Percentiles rank a stretch among this genome's conserved stretches.
Conservation (phyloP, 30 jellyfish, hydroid and myxozoan genomes). For the Mastigias papua region DNA sequence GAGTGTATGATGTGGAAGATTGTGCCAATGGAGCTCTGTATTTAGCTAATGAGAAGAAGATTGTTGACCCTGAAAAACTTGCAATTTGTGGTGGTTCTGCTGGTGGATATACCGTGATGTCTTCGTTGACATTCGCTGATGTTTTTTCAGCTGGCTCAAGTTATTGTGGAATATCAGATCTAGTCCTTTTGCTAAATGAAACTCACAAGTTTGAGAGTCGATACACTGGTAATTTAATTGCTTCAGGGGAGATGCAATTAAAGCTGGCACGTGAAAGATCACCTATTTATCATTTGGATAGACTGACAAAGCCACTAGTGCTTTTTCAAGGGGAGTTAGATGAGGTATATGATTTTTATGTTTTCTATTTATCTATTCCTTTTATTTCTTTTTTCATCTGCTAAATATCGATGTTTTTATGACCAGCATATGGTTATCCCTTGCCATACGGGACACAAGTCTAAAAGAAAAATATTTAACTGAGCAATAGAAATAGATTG, state of each 20-base stretch:
- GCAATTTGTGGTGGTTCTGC: constrained; percentile 92
- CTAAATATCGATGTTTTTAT: too few species aligned
- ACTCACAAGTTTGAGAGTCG: constrained; percentile 90
- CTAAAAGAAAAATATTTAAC: too few species aligned
- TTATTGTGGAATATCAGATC: constrained; percentile 86
- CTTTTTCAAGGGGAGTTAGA: constrained; percentile 93
- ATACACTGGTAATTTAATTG: constrained; percentile 72
- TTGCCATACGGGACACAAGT: too few species aligned
- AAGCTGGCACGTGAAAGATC: constrained; percentile 77
- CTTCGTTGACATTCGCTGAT: constrained; percentile 77
- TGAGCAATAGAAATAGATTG: too few species aligned
- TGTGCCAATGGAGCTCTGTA: constrained; percentile 80
- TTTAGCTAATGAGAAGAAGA: constrained; percentile 74
- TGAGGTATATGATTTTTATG: constrained; percentile 50
- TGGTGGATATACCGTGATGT: constrained; percentile 90
- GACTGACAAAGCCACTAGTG: constrained; percentile 73
- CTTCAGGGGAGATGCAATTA: constrained; percentile 73
- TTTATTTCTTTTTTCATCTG: not conserved
- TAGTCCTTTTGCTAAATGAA: constrained; percentile 61
- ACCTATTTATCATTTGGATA: constrained; percentile 78
- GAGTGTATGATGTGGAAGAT: constrained; percentile 88
- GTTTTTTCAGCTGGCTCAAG: constrained; percentile 91
- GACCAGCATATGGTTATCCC: too few species aligned
- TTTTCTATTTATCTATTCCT: not conserved
- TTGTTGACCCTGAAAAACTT: constrained; percentile 79